Percentiles rank a stretch among this genome's conserved stretches.
Conservation (phyloP, 2,797 vertebrate species). For the Gymnothorax reevesii region DNA sequence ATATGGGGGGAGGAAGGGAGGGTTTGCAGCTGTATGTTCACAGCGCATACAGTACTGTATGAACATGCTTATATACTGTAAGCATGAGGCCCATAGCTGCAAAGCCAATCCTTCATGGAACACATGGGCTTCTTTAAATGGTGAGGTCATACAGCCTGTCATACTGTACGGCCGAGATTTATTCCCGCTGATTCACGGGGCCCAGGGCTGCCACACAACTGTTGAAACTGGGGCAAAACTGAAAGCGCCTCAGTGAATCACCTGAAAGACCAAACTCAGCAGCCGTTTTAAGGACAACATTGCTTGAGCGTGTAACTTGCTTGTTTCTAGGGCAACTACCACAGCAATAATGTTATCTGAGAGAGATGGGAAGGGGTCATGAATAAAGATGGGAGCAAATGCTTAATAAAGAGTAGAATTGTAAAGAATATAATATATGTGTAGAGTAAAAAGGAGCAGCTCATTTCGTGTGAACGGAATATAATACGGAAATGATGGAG, state of each 20-base stretch:
- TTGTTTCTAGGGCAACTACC: neutral
- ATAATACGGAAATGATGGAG: neutral
- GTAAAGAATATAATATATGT: too few relatives aligned
- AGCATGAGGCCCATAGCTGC: neutral
- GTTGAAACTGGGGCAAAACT: neutral
- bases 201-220: neutral
- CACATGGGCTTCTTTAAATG: neutral
- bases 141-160: neutral
- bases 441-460: neutral
- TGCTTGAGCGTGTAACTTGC: neutral
- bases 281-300: neutral
- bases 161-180: neutral
- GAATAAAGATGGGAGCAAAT: neutral
- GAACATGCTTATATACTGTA: neutral
- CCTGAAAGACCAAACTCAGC: neutral
- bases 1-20: neutral
- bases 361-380: neutral
- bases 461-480: neutral
- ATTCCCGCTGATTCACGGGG: neutral
- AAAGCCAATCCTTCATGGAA: conserved; percentile 16
- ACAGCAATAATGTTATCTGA: neutral
- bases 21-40: neutral
- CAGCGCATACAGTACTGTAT: neutral
- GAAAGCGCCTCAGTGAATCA: neutral
- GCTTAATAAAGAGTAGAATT: neutral